Conservation (phyloP, 2,113 vertebrate species). For the Paralichthys olivaceus region DNA sequence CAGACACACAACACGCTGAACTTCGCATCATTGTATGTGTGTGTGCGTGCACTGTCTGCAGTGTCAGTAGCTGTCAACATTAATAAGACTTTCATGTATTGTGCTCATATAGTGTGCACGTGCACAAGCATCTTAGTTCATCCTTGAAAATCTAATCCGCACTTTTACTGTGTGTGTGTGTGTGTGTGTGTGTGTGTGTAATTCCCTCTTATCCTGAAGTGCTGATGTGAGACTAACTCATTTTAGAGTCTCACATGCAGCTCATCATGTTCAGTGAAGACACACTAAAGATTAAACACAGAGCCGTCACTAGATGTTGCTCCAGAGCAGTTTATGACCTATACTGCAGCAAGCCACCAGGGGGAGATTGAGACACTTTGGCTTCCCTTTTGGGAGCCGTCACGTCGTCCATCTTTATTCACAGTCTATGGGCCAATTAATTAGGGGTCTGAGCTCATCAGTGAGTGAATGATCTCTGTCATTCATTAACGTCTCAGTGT, state of each 20-base stretch:
- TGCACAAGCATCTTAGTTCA: too few relatives aligned
- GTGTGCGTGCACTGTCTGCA: background rate
- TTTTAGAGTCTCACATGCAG: background rate
- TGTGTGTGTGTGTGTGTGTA: background rate
- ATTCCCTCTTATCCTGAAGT: background rate
- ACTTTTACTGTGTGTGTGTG: background rate
- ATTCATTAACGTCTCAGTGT: background rate
- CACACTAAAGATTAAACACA: background rate
- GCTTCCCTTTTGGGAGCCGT: background rate
- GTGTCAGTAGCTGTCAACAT: constrained; percentile 3
- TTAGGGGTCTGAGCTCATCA: background rate
- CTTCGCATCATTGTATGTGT: background rate
- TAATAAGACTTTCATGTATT: background rate
- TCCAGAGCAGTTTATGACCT: background rate
- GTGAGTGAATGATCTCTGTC: background rate
- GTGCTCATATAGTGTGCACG: too few relatives aligned
- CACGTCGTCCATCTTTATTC: background rate
- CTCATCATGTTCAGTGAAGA: background rate
- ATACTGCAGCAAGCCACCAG: background rate
- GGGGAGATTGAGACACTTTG: background rate
- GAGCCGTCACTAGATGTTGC: background rate
- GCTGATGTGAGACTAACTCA: background rate
- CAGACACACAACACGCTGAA: too few relatives aligned
- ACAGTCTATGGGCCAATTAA: background rate
- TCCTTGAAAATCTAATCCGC: background rate